Percentiles rank a stretch among this genome's conserved stretches.
These are phyloP conservation scores for Eurystomus glaucurus DNA, from an alignment of 2,797 vertebrate genomes.

Conservation along the genomic window DNA sequence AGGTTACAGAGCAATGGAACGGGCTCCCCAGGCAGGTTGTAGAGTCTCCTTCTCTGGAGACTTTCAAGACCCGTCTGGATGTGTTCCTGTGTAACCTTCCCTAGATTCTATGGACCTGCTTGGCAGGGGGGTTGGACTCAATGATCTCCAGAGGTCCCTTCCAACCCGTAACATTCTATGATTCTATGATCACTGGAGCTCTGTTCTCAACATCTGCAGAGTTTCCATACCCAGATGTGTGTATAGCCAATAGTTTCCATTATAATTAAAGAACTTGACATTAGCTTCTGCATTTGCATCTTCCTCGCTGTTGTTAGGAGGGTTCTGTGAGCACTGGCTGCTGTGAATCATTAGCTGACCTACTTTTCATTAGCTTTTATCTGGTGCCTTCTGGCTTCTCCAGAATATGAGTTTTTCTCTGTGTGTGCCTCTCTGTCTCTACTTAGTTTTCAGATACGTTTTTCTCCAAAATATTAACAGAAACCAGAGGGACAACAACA, in stretches of 20 bases:
- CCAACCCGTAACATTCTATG: no score
- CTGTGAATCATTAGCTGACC: conserved; percentile 71
- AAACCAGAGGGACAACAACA: conserved; percentile 15
- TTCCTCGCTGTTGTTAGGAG: conserved; percentile 30
- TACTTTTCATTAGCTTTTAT: conserved; percentile 73
- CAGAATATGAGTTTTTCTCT: conserved; percentile 23
- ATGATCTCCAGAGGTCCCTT: no score
- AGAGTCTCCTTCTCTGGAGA: no score
- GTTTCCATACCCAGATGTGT: not conserved
- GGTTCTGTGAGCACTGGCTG: conserved; percentile 10
- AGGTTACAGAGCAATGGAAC: no score
- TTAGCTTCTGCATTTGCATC: conserved; percentile 37
- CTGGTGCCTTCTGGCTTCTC: conserved; percentile 63
- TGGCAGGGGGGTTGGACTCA: no score
- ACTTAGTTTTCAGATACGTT: conserved; percentile 50
- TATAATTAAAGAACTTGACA: not conserved
- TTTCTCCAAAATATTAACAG: conserved; percentile 6
- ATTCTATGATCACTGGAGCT: not conserved
- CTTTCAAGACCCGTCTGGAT: no score
- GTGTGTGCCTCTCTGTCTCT: not conserved
- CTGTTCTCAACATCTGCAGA: not conserved
- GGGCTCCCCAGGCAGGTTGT: no score
- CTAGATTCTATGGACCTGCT: no score
- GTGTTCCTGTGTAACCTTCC: no score
- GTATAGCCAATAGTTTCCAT: not conserved